Conservation (phyloP, 2,888 invertebrate species). For the Ormyrus rosae region DNA sequence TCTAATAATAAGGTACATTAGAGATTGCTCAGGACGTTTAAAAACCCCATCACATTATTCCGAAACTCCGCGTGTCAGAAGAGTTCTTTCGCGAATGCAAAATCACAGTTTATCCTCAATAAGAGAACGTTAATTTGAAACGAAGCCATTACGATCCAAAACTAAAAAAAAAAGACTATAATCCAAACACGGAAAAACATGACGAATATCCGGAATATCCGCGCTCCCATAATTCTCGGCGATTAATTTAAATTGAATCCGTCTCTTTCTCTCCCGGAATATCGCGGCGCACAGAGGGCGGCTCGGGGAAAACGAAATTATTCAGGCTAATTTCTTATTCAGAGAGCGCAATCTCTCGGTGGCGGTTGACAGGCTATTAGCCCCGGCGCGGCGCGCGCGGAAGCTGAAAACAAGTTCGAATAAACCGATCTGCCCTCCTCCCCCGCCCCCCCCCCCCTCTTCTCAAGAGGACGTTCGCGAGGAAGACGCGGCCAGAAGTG, state of each 20-base stretch:
- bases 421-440: slow-evolving; percentile 49
- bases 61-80: too few species aligned
- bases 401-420: slow-evolving; percentile 55
- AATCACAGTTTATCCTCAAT: too few species aligned
- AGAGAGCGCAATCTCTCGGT: slow-evolving; percentile 48
- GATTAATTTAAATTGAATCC: slow-evolving; percentile 57
- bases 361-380: slow-evolving; percentile 58
- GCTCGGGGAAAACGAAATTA: slow-evolving; percentile 51
- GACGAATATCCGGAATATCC: slow-evolving; percentile 3
- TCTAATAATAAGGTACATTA: too few species aligned
- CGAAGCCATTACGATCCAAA: background rate
- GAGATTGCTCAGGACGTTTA: too few species aligned
- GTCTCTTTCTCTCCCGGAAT: slow-evolving; percentile 2
- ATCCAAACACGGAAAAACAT: background rate
- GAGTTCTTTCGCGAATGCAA: too few species aligned
- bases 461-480: background rate
- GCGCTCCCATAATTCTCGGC: slow-evolving; percentile 19
- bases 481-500: slow-evolving; percentile 21
- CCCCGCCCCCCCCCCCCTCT: background rate
- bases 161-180: background rate
- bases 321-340: slow-evolving; percentile 58
- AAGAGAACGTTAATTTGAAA: background rate
- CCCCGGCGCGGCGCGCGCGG: slow-evolving; percentile 22
- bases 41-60: too few species aligned
- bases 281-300: background rate